These are phyloP conservation scores for Rhinolophus sinicus DNA, from an alignment of 2,113 vertebrate species.

Conservation along the genomic window DNA sequence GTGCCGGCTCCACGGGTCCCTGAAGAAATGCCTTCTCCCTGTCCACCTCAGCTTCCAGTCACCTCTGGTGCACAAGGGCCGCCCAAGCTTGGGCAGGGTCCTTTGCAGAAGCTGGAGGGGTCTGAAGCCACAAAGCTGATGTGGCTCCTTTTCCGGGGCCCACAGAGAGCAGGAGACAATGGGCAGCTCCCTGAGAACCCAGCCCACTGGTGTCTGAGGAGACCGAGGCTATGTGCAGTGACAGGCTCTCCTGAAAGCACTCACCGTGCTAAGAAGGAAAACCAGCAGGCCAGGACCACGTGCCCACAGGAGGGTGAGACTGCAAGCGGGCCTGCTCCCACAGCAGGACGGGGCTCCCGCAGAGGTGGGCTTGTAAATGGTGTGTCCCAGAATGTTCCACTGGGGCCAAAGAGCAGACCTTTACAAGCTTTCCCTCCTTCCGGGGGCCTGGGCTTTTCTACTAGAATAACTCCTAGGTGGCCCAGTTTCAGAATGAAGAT, in stretches of 20 bases:
- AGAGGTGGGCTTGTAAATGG: not conserved
- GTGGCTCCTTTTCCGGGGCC: not conserved
- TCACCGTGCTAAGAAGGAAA: not conserved
- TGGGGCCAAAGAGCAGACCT: not conserved
- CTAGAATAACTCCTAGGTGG: not conserved
- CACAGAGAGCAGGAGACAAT: not conserved
- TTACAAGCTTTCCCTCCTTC: not conserved
- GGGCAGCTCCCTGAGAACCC: not conserved
- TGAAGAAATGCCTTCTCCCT: not conserved
- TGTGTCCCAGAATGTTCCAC: not conserved
- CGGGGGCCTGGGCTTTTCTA: not conserved
- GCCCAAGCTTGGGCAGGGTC: not conserved
- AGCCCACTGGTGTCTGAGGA: not conserved
- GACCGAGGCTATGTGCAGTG: not conserved
- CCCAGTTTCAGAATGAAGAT: not conserved
- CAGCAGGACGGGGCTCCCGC: not conserved
- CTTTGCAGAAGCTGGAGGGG: not conserved
- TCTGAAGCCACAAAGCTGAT: not conserved
- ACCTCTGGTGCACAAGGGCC: not conserved
- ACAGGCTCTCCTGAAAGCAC: not conserved
- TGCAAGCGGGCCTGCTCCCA: accelerated
- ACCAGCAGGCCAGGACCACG: not conserved
- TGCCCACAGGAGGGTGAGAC: accelerated
- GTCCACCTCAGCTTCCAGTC: not conserved
- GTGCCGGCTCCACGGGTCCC: accelerated